Evolutionary conservation across 2,113 vertebrate genomes (phyloP).

Genomic region (Petromus typicus): DNA sequence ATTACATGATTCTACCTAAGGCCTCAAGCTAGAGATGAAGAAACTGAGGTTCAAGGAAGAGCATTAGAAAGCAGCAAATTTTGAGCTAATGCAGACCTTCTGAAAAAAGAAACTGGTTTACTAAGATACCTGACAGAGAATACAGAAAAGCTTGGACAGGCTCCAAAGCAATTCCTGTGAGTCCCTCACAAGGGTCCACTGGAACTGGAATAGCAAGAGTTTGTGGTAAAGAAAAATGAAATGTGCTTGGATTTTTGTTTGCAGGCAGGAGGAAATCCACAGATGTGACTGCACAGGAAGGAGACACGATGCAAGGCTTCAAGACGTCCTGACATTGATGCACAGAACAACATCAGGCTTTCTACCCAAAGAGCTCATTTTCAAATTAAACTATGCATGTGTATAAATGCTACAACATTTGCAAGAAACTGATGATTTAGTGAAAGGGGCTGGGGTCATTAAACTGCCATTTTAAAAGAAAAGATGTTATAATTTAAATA

Average conservation of each 20-base stretch:
- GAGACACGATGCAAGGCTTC: background rate
- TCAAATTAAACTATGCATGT: background rate
- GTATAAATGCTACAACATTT: background rate
- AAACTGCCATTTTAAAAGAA: background rate
- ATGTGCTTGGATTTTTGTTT: background rate
- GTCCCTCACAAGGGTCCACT: background rate
- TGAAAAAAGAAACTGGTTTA: background rate
- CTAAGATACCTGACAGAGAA: background rate
- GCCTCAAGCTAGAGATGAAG: background rate
- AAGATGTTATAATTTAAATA: constrained; percentile 41
- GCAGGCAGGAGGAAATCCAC: background rate
- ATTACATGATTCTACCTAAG: background rate
- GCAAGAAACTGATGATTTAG: constrained; percentile 26
- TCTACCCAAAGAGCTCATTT: background rate
- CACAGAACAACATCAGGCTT: background rate
- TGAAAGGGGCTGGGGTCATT: background rate
- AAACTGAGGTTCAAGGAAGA: background rate
- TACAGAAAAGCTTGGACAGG: background rate
- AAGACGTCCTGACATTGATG: background rate
- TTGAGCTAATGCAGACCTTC: background rate
- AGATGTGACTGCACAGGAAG: background rate
- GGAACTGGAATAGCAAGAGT: background rate
- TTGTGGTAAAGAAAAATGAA: background rate
- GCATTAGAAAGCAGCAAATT: background rate
- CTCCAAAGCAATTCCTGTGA: background rate